Evolutionary conservation across 2,797 vertebrate genomes (phyloP), one percentile per base, ranked within the genome.

Genomic region (Sebastes vulpes): DNA sequence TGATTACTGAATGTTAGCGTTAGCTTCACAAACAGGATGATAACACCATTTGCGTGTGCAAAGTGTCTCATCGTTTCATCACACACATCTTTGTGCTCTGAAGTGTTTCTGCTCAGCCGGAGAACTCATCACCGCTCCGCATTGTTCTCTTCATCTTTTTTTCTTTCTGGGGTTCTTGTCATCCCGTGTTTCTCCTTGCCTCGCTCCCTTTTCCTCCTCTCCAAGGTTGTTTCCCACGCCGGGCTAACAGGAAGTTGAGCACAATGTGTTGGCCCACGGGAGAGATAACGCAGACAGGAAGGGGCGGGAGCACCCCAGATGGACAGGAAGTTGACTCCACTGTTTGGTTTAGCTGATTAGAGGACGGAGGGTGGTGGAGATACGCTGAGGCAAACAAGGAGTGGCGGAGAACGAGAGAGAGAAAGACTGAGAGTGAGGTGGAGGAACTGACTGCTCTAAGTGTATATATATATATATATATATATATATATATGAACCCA

Each of bases 231-330:
- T 91, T 92, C 81, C 88, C 92, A 92, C 85, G 81, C 83, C 26
- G 56, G 25, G 72, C 85, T 72, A 86, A 95, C 94, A 91, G 95
- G 95, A 96, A 95, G 92, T 28, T 42, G 46, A 77, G 29, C 89
- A 95, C 95, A 96, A 96, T 96, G 93, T 94, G 95, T 86, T 82
- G 66, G 76, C 87, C 70, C 78, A 32, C 56, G 69, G 72, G 81
- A 81, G 79, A 93, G 95, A 96, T 95, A 96, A 95, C 79, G 76
- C 28, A 23, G 84, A 79, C 93, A 94, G 95, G 95, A 96, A 96
- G 90, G 81, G 89, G 81, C 82, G 84, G 83, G 89, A 50, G 60
- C 38, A 31, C 57, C 87, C 79, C 94, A 94, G 89, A 93, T 91
- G 91, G 91, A 93, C 92, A 93, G 96, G 96, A 96, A 95, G 93